Evolutionary conservation across 1,140 invertebrate genomes (phyloP).

Genomic region (Cheumatopsyche charites): DNA sequence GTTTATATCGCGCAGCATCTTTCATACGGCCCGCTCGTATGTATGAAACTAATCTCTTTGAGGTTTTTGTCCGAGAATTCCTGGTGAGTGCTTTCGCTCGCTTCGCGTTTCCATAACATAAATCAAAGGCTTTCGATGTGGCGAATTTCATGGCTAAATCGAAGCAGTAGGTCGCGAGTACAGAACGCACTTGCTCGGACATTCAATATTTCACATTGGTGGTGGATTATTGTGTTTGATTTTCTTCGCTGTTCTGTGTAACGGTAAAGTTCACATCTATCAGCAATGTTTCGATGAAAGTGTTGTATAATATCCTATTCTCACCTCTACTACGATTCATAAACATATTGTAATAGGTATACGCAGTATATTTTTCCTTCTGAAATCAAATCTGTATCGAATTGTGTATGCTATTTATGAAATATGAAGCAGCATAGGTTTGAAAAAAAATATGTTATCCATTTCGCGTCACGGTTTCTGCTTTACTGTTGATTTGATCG

Average conservation of each 20-base stretch:
- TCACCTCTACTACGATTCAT: not conserved
- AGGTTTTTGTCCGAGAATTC: not conserved
- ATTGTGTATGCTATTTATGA: constrained; percentile 19
- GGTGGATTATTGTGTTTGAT: constrained; percentile 28
- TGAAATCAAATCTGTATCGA: constrained; percentile 20
- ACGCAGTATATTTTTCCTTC: constrained; percentile 7
- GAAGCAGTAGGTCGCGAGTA: not conserved
- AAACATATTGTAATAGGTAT: too few relatives aligned
- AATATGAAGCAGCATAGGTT: not conserved
- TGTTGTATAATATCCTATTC: constrained; percentile 19
- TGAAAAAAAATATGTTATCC: not conserved
- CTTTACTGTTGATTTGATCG: not conserved
- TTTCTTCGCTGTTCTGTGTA: constrained; percentile 23
- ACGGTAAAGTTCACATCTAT: constrained; percentile 19
- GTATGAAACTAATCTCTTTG: constrained; percentile 12
- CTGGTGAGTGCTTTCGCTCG: not conserved
- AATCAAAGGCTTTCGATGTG: constrained; percentile 5
- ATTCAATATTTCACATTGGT: constrained; percentile 16
- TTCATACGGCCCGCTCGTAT: constrained; percentile 1
- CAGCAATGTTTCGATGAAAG: constrained; percentile 12
- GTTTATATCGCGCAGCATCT: constrained; percentile 11
- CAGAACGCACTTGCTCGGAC: constrained; percentile 26
- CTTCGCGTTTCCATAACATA: not conserved
- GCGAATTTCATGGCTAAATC: constrained; percentile 18
- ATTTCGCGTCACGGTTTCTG: constrained; percentile 13